These are phyloP conservation scores for Hirtodrosophila duncani DNA, from an alignment of 2,888 invertebrate genomes.

Conservation along the genomic window DNA sequence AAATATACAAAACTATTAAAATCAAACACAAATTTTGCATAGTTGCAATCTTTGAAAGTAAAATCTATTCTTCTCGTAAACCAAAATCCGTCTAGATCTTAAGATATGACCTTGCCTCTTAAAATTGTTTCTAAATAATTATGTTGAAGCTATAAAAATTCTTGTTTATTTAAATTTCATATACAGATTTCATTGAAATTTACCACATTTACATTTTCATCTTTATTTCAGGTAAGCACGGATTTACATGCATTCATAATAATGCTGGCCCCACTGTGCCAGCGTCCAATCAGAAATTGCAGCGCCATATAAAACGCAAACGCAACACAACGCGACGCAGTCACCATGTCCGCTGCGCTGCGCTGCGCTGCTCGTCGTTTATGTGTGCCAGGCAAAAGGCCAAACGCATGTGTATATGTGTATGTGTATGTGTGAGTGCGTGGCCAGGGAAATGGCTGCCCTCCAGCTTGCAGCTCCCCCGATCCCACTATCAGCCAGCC, in stretches of 20 bases:
- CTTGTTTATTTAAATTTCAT: no score
- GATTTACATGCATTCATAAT: constrained; percentile 1
- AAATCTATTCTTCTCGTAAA: no score
- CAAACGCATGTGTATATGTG: constrained; percentile 55
- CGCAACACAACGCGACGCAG: constrained; percentile 44
- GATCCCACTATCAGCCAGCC: background rate
- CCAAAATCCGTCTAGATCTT: no score
- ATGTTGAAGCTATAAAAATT: no score
- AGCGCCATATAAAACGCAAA: constrained; percentile 18
- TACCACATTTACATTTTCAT: background rate
- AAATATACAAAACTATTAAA: no score
- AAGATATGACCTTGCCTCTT: no score
- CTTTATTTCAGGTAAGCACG: constrained; percentile 10
- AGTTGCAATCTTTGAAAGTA: no score
- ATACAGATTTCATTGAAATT: background rate
- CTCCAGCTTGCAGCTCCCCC: constrained; percentile 1
- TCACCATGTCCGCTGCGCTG: constrained; percentile 24
- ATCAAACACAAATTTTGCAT: no score
- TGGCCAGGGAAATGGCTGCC: constrained; percentile 36
- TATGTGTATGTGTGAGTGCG: constrained; percentile 29
- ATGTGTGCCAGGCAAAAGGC: constrained; percentile 71
- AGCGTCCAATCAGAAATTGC: constrained; percentile 46
- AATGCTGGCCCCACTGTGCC: constrained; percentile 29
- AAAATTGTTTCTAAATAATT: no score
- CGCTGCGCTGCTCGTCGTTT: no score